phyloP scores from a whole-genome alignment of 1,140 invertebrate species.

The Steinernema khuongi region DNA sequence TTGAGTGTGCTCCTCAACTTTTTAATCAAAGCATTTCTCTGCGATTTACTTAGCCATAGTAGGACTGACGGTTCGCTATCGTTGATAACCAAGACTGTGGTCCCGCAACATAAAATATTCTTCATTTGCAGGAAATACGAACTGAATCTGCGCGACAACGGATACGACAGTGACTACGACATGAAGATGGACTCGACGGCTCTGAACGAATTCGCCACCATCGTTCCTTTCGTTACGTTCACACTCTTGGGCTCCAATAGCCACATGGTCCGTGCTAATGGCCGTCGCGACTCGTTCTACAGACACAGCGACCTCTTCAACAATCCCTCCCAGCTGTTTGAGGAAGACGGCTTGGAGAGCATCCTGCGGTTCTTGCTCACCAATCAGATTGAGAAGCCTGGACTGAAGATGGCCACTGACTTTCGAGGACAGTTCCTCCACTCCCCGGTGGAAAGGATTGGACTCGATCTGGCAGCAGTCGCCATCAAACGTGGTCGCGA shows the following conservation, averaged over 20 bases:
- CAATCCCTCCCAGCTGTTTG: conserved; percentile 35
- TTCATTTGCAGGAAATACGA: conserved; percentile 36
- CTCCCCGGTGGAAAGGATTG: conserved; percentile 47
- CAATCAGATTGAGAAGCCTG: conserved; percentile 32
- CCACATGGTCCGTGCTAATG: conserved; percentile 10
- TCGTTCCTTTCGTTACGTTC: background rate
- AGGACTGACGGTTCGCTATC: background rate
- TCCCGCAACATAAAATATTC: background rate
- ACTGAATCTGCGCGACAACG: conserved; percentile 30
- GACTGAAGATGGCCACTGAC: conserved; percentile 30
- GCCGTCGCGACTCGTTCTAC: conserved; percentile 24
- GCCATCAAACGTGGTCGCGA: conserved; percentile 75
- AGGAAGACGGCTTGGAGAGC: conserved; percentile 29
- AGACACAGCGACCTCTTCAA: conserved; percentile 30
- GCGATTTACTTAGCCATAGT: background rate
- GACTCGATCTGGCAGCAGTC: conserved; percentile 64
- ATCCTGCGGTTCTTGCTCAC: conserved; percentile 24
- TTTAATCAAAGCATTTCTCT: background rate
- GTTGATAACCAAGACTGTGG: background rate
- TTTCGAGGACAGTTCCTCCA: conserved; percentile 30
- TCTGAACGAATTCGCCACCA: conserved; percentile 29
- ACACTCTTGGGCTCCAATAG: conserved; percentile 4
- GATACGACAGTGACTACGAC: conserved; percentile 41
- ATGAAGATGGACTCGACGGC: conserved; percentile 38
- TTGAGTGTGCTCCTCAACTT: conserved; percentile 10